Percentiles rank a stretch among this genome's conserved stretches.
phyloP scores from a whole-genome alignment of 2,888 invertebrate genomes.

The Hydropsyche betteni region DNA sequence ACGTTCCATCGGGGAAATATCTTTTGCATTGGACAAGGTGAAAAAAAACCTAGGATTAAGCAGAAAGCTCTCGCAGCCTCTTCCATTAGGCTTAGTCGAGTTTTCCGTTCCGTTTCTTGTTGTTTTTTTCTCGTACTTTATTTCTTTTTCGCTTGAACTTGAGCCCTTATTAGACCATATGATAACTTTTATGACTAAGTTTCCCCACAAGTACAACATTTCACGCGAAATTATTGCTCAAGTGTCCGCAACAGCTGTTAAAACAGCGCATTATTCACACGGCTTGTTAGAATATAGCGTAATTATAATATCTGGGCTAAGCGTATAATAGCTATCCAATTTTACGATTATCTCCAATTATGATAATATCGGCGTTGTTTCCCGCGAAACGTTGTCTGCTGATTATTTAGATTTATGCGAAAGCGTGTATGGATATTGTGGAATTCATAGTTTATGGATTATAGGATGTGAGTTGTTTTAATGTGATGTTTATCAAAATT shows the following conservation, averaged over 20 bases:
- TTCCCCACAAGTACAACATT: slow-evolving; percentile 1
- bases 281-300: too few species aligned
- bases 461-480: too few species aligned
- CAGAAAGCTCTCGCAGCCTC: slow-evolving; percentile 5
- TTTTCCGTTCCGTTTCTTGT: background rate
- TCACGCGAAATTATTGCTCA: slow-evolving; percentile 14
- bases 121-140: background rate
- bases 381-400: too few species aligned
- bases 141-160: background rate
- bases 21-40: background rate
- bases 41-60: slow-evolving; percentile 3
- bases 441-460: too few species aligned
- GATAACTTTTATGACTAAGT: slow-evolving; percentile 18
- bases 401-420: too few species aligned
- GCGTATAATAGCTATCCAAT: too few species aligned
- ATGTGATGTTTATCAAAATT: too few species aligned
- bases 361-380: too few species aligned
- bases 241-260: slow-evolving; percentile 10
- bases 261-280: background rate
- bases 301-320: too few species aligned
- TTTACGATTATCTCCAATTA: too few species aligned
- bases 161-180: background rate
- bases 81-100: slow-evolving; percentile 21
- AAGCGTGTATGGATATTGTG: too few species aligned
- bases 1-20: background rate